Evolutionary conservation across 2,888 invertebrate species (phyloP).

Genomic region (Pyrgus malvae): DNA sequence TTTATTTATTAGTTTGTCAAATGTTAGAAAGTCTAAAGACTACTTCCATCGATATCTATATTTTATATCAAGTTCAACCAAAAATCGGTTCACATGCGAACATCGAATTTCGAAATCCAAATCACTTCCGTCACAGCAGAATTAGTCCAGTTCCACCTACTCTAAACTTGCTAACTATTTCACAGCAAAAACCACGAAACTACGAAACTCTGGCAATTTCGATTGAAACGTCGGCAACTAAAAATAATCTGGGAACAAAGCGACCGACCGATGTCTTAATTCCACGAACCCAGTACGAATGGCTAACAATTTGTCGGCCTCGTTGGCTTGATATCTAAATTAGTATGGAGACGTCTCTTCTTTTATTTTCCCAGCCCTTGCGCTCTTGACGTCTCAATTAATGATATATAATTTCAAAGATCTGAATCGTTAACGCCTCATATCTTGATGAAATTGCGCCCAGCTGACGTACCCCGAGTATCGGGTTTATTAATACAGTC

Average conservation of each 20-base stretch:
- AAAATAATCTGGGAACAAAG: constrained; percentile 42
- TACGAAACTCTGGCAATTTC: constrained; percentile 43
- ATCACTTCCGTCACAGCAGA: too few species aligned
- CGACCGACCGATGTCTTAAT: constrained; percentile 53
- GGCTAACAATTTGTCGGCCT: constrained; percentile 72
- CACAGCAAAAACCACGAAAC: constrained; percentile 56
- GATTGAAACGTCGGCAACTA: constrained; percentile 44
- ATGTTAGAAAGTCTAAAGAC: neutral
- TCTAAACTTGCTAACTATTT: constrained; percentile 44
- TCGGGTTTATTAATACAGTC: constrained; percentile 33
- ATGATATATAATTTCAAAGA: constrained; percentile 72
- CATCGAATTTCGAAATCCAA: too few species aligned
- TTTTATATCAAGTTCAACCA: too few species aligned
- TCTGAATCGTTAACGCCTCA: constrained; percentile 63
- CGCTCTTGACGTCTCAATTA: constrained; percentile 73
- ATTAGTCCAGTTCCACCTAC: neutral
- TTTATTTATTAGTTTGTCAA: too few species aligned
- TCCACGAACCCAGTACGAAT: constrained; percentile 66
- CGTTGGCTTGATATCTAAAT: constrained; percentile 76
- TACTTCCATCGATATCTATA: neutral
- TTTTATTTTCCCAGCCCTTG: constrained; percentile 51
- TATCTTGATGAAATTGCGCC: constrained; percentile 43
- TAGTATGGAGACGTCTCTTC: constrained; percentile 71
- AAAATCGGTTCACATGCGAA: too few species aligned
- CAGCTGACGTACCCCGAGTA: constrained; percentile 34